A percentile compares a stretch with the other conserved stretches of the same genome.
Conservation (phyloP, 2,113 vertebrate genomes). For the Eclectus roratus region DNA sequence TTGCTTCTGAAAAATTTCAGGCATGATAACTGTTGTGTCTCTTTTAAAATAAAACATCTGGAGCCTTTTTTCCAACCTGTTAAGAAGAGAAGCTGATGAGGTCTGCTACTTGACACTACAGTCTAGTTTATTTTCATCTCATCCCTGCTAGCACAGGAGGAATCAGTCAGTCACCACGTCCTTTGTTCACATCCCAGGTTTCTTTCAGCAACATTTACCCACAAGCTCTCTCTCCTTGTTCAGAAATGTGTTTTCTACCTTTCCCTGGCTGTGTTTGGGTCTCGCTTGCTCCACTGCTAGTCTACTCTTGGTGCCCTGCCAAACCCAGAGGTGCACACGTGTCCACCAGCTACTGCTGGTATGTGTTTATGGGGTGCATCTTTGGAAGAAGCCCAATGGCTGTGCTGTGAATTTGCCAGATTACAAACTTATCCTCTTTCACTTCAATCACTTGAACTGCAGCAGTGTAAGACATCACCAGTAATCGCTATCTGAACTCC, state of each 20-base stretch:
- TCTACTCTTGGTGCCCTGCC: neutral
- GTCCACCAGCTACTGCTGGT: neutral
- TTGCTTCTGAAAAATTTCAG: neutral
- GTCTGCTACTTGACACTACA: neutral
- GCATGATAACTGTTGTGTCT: neutral
- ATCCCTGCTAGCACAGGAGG: neutral
- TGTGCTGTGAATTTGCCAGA: neutral
- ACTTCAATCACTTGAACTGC: neutral
- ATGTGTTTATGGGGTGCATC: neutral
- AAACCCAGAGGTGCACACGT: neutral
- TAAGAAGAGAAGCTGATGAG: neutral
- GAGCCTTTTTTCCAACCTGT: neutral
- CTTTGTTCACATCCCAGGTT: neutral
- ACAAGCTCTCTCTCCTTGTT: neutral
- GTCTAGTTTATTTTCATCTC: neutral
- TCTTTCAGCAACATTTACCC: neutral
- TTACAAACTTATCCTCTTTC: neutral
- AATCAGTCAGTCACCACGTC: neutral
- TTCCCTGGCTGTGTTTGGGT: neutral
- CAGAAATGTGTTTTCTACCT: neutral
- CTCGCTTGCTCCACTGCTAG: neutral
- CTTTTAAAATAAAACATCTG: neutral
- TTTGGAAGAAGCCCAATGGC: neutral
- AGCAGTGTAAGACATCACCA: neutral
- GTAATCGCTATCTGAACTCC: neutral